These are phyloP conservation scores for Eupeodes latifasciatus DNA, from an alignment of 2,888 invertebrate genomes.

Conservation along the genomic window DNA sequence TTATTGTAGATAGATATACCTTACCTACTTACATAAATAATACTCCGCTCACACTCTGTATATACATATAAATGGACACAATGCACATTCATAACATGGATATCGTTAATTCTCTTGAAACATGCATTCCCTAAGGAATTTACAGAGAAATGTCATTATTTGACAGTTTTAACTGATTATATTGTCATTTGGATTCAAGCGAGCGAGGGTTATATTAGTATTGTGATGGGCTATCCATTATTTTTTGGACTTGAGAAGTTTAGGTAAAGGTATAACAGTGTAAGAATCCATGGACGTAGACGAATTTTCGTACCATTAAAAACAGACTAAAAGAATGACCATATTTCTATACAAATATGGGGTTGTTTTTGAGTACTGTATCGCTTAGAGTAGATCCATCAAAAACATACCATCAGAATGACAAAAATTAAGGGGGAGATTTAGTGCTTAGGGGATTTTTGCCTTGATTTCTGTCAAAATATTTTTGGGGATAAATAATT, in stretches of 20 bases:
- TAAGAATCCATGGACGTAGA: constrained; percentile 16
- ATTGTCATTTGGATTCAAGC: constrained; percentile 34
- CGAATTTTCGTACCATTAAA: constrained; percentile 47
- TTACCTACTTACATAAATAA: background rate
- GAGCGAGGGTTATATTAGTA: background rate
- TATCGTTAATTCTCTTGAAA: constrained; percentile 48
- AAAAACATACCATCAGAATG: constrained; percentile 52
- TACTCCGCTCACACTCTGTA: background rate
- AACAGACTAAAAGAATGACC: constrained; percentile 33
- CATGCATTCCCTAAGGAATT: constrained; percentile 48
- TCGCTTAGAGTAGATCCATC: constrained; percentile 29
- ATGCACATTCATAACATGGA: constrained; percentile 35
- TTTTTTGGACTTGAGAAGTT: background rate
- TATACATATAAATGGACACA: background rate
- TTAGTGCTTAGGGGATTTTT: background rate
- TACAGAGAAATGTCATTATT: constrained; percentile 45
- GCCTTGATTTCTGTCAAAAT: background rate
- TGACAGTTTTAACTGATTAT: constrained; percentile 68
- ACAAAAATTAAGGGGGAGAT: background rate
- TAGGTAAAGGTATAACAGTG: background rate
- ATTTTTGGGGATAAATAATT: background rate
- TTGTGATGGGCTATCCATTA: constrained; percentile 38
- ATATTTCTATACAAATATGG: background rate
- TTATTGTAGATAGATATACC: background rate
- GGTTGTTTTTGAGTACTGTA: constrained; percentile 10